Conservation (phyloP, 2,113 vertebrate species). For the Tringa solitaria region DNA sequence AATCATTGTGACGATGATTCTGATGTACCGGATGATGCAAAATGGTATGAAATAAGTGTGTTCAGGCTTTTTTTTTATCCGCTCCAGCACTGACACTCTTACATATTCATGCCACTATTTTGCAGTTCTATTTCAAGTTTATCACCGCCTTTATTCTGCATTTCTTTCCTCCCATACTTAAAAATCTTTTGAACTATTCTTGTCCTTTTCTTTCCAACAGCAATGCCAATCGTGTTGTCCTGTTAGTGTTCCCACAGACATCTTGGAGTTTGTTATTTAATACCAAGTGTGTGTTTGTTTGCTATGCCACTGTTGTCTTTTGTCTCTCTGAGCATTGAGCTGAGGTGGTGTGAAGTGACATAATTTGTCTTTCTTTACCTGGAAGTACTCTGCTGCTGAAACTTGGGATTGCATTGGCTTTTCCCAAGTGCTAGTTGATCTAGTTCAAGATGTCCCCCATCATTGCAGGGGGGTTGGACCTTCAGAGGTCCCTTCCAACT, state of each 20-base stretch:
- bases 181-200: not conserved
- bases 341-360: not conserved
- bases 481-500: not conserved
- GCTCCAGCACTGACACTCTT: not conserved
- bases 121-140: not conserved
- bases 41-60: not conserved
- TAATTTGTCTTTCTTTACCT: not conserved
- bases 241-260: not conserved
- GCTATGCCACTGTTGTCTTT: not conserved
- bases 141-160: not conserved
- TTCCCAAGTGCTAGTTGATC: not conserved
- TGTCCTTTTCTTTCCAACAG: not conserved
- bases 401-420: not conserved
- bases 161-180: not conserved
- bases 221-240: not conserved
- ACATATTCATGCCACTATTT: not conserved
- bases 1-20: not conserved
- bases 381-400: not conserved
- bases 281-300: not conserved
- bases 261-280: not conserved
- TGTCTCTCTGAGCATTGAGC: not conserved
- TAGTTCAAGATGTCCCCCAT: not conserved
- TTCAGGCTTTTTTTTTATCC: not conserved
- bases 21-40: not conserved
- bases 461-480: not conserved